A percentile compares a stretch with the other conserved stretches of the same genome.
Evolutionary conservation across 1,140 invertebrate species (phyloP).

Genomic region (Melipona quadrifasciata): DNA sequence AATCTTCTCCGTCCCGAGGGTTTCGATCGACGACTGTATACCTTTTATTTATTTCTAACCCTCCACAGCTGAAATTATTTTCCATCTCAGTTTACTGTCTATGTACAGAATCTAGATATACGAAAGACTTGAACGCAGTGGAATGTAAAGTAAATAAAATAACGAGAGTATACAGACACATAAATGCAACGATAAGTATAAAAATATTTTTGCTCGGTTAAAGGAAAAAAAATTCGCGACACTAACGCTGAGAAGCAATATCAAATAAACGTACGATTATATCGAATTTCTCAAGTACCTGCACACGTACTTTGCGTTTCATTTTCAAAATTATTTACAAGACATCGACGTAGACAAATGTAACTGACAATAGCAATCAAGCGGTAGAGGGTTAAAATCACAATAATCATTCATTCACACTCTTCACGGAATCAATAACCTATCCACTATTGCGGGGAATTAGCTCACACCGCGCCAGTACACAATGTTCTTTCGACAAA

Average conservation of each 20-base stretch:
- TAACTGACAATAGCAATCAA: neutral
- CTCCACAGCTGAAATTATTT: constrained; percentile 43
- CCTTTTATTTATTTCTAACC: constrained; percentile 44
- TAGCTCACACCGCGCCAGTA: constrained; percentile 9
- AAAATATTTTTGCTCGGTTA: neutral
- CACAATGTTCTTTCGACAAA: constrained; percentile 41
- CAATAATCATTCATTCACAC: constrained; percentile 32
- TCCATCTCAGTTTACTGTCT: neutral
- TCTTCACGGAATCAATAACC: constrained; percentile 17
- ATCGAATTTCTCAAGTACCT: neutral
- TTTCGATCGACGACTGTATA: constrained; percentile 61
- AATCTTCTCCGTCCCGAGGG: constrained; percentile 60
- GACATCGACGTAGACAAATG: constrained; percentile 15
- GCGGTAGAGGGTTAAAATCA: constrained; percentile 60
- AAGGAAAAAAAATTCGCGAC: neutral
- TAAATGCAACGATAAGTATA: neutral
- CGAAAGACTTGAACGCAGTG: neutral
- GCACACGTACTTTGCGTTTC: neutral
- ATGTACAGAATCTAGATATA: neutral
- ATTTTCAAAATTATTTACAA: constrained; percentile 28
- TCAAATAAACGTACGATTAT: neutral
- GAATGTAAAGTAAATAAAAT: neutral
- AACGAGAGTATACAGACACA: too few relatives aligned
- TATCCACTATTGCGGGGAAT: neutral
- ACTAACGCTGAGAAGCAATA: neutral